Conservation (phyloP, 2,797 vertebrate species). For the Harpagifer antarcticus region DNA sequence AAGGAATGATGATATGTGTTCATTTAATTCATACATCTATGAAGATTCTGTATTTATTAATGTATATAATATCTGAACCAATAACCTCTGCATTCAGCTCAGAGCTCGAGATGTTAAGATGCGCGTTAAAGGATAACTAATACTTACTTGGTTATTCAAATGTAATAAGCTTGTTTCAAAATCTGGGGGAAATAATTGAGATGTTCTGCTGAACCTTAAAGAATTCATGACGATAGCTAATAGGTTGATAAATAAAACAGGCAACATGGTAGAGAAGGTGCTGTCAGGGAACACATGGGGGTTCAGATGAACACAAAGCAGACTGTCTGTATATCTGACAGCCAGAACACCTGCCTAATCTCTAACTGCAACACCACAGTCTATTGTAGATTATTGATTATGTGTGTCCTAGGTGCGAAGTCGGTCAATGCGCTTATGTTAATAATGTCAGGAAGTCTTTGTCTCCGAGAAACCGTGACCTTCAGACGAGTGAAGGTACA, state of each 20-base stretch:
- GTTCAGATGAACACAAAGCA: neutral
- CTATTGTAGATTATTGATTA: constrained; percentile 2
- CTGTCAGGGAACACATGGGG: neutral
- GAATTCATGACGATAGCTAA: neutral
- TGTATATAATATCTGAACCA: no score
- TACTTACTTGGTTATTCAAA: neutral
- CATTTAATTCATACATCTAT: neutral
- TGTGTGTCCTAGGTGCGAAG: neutral
- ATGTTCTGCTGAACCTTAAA: neutral
- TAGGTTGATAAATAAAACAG: constrained; percentile 1
- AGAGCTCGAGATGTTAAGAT: no score
- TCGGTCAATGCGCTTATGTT: neutral
- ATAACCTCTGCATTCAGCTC: no score
- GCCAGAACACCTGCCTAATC: neutral
- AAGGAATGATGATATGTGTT: neutral
- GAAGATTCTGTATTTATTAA: no score
- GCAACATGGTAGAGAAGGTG: neutral
- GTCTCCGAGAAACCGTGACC: constrained; percentile 11
- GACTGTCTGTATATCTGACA: neutral
- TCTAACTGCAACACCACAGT: neutral
- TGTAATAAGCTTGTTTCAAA: neutral
- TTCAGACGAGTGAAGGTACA: neutral
- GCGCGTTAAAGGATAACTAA: no score
- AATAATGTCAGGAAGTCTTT: constrained; percentile 4
- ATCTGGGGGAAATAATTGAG: neutral